These are phyloP conservation scores for Hypomesus transpacificus DNA, from an alignment of 2,113 vertebrate species.

Conservation along the genomic window DNA sequence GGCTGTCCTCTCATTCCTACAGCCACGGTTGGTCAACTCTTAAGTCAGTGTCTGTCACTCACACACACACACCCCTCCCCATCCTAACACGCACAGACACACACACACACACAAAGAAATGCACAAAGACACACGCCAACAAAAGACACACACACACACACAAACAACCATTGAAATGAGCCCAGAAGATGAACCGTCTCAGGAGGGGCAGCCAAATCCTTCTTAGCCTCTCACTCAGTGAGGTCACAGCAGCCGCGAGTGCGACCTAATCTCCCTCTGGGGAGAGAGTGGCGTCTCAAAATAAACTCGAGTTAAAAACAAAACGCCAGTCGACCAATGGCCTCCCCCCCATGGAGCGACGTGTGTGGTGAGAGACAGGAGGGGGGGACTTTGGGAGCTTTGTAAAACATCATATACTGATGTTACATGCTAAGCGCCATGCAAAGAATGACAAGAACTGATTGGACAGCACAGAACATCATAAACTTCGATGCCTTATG, in stretches of 20 bases:
- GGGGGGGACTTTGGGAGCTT: background rate
- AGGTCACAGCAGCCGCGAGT: constrained; percentile 63
- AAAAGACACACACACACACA: constrained; percentile 12
- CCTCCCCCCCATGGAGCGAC: background rate
- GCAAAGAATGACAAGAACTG: no score
- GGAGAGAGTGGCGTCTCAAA: constrained; percentile 58
- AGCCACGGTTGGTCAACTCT: constrained; percentile 18
- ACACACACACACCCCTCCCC: constrained; percentile 14
- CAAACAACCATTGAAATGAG: constrained; percentile 48
- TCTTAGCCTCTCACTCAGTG: constrained; percentile 62
- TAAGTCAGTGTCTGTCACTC: background rate
- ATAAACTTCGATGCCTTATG: no score
- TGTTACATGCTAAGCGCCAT: no score
- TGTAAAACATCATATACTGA: background rate
- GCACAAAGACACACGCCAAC: constrained; percentile 13
- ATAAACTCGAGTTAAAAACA: constrained; percentile 60
- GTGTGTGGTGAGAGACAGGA: constrained; percentile 16
- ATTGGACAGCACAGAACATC: no score
- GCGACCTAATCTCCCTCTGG: constrained; percentile 62
- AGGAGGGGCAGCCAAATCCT: constrained; percentile 65
- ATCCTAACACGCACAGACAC: background rate
- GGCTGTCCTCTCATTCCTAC: background rate
- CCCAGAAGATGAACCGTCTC: constrained; percentile 61
- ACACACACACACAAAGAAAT: background rate
- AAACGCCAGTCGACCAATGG: constrained; percentile 32